Base-by-base conservation (phyloP, 2,888 invertebrate species). In the Crioceris asparagi region DNA sequence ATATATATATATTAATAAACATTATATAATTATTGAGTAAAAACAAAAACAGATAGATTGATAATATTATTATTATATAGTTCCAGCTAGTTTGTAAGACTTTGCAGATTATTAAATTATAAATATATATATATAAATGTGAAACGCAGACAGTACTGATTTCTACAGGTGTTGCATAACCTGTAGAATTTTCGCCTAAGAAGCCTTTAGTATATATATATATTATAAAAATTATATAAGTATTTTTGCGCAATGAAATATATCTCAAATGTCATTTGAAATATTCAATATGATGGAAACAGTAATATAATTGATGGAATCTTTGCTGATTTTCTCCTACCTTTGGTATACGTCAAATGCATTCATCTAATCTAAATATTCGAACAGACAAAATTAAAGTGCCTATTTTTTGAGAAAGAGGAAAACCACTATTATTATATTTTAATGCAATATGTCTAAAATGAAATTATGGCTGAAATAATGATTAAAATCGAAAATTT, bases 101-200 rank as follows among this genome's bases (percentile, higher is more conserved):
- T 57, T 58, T 55, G 56, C 56, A 54, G 54, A 56, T 52, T 56
- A 54, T 27, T 8, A 14, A 27, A 6, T 6, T 25, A 25, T 25
- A 25, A 4, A 25, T 25, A 25, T 27, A 27, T 27, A 27, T 25
- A 25, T 25, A 25, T 11, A 11, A 25, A 11, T 11, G n/a, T 25
- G 25, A 52, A 47, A 40, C 35, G 54, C 54, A 54, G 55, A 56
- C 50, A 51, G 54, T 57, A 58, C 57, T 55, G 60, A 60, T 60
- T 61, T 59, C 60, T 54, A 59, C 55, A 48, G 50, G 39, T 48
- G 44, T 48, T 54, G 15, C 11, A 6, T 27, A 14, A 6, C 6
- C 8, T 6, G 12, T 60, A 58, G 61, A 60, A 61, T 59, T 59
- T 61, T 60, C 57, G 62, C 61, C 61, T 62, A 61, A 61, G 56